Base-by-base conservation (phyloP, 2,888 invertebrate species). In the Diplolepis rosae region DNA sequence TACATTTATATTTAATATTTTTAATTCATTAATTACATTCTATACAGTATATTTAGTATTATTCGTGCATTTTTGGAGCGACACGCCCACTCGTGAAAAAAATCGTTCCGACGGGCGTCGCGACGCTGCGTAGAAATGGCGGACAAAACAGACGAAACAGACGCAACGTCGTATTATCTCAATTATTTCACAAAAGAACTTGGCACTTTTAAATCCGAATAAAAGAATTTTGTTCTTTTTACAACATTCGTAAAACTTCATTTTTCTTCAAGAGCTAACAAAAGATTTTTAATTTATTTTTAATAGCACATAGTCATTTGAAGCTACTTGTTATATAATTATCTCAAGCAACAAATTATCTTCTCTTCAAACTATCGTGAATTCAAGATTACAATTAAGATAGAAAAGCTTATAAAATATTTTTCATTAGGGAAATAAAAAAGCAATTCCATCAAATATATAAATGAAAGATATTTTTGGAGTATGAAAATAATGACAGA, bases 101-200 rank as follows among this genome's bases (percentile, higher is more conserved):
- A 61, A 61, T 75, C 69, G 35, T 69, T 28, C 79, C 81, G 81
- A 71, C 81, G 81, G 79, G 72, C 79, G 72, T 32, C 61, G 18
- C 67, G 50, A 22, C 27, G 65, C 32, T 22, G 35, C 78, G 79
- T 80, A 80, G 82, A 81, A 80, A 82, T 82, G 82, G 81, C 75
- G 54, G 51, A 67, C 71, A 30, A 45, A 50, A 69, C n/a, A n/a
- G n/a, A n/a, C n/a, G n/a, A n/a, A n/a, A 74, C 71, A 74, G 70
- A 74, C 69, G 66, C 61, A 70, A 15, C 56, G 1, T 32, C 35
- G 56, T 61, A 61, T 35, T 35, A 22, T 61, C 35, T 32, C 22
- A 39, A 39, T 61, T 35, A n/a, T 61, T n/a, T 61, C 56, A 35
- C 5, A 1, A 45, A 24, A 61, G 9, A 11, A 3, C 6, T 22